Base-by-base conservation (phyloP, 1,140 invertebrate species). In the Trichogramma pretiosum region DNA sequence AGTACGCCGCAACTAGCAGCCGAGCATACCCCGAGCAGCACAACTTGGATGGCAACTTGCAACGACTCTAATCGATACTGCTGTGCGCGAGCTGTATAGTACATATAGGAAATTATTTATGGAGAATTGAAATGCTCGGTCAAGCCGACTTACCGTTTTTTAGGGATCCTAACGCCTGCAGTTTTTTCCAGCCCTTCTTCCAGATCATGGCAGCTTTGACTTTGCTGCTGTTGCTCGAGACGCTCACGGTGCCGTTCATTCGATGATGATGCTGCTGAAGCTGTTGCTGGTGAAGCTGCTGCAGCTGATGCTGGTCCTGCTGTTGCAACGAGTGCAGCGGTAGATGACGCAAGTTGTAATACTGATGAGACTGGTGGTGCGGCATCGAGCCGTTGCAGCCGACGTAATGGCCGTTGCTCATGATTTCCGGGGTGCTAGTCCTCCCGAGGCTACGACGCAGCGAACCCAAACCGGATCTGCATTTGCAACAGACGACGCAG, bases 111-210 rank as follows among this genome's bases (percentile, higher is more conserved):
- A 24, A n/a, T 37, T 35, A 22, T 13, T 5, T 1, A 11, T 35
- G 24, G 11, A 33, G 3, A 8, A n/a, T 11, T 33, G 21, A 23
- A 28, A 35, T 9, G 19, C 21, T 37, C 5, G 5, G 47, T 17
- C 34, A 35, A 14, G 43, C 46, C 35, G 51, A 64, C 65, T 66
- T 60, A 62, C 59, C 60, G 46, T 54, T 60, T 55, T 69, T 69
- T 59, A 77, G 81, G 54, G 76, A 77, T 23, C 79, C 79, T 48
- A 86, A 80, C 14, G 79, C 80, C 16, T 83, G 81, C 49, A 85
- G 72, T 61, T 85, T 57, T 34, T 83, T 84, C 65, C 81, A 81
- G 50, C 80, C 82, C 77, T 70, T 71, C 46, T 65, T 69, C 65
- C 58, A 67, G 40, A 71, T 65, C 65, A 68, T 69, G 10, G 61